Conservation (phyloP, 2,797 vertebrate species). For the Hypotaenidia philippensis region DNA sequence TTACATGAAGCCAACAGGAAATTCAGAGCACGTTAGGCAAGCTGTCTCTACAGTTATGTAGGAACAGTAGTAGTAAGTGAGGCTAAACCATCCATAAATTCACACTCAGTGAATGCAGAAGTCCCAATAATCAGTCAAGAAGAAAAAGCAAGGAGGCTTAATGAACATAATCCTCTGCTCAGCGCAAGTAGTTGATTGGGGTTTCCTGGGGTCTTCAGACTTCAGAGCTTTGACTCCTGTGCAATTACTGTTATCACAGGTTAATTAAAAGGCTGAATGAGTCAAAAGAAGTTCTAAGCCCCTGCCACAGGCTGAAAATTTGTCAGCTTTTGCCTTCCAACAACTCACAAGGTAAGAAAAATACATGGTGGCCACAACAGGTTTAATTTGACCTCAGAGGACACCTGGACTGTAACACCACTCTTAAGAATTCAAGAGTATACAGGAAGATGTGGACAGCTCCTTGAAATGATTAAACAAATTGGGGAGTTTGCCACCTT, state of each 20-base stretch:
- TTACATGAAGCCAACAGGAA: neutral
- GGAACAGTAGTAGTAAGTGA: neutral
- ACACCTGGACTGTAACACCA: neutral
- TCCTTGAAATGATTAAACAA: neutral
- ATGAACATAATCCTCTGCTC: neutral
- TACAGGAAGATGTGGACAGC: neutral
- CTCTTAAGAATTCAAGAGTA: neutral
- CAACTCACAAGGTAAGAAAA: neutral
- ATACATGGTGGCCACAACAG: neutral
- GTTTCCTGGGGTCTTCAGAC: neutral
- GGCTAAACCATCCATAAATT: neutral
- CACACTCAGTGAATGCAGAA: neutral
- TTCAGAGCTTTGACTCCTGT: neutral
- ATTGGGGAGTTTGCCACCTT: neutral
- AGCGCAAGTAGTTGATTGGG: neutral
- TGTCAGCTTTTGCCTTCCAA: neutral
- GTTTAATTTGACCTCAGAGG: neutral
- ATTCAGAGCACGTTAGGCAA: neutral
- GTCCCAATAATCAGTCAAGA: neutral
- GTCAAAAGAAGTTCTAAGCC: neutral
- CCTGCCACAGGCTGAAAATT: neutral
- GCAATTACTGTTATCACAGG: neutral
- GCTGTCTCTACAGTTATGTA: neutral
- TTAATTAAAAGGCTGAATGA: neutral
- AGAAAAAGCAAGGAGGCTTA: neutral